A percentile compares a stretch with the other conserved stretches of the same genome.
phyloP scores from a whole-genome alignment of 2,888 invertebrate genomes.

The Blera fallax region DNA sequence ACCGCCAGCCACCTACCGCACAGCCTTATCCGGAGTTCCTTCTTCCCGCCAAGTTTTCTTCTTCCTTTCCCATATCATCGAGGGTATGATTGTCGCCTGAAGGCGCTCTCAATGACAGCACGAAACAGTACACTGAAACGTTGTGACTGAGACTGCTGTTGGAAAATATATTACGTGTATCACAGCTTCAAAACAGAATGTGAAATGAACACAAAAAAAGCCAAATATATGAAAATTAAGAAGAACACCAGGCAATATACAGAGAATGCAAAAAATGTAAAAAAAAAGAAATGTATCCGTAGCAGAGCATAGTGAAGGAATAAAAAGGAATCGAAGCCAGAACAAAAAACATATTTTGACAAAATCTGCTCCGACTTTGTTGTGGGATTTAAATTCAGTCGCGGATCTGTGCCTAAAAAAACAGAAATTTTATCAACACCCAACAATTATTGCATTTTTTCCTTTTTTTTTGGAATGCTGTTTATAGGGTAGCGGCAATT shows the following conservation, averaged over 20 bases:
- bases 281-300: no score
- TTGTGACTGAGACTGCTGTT: constrained; percentile 39
- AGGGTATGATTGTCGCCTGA: constrained; percentile 55
- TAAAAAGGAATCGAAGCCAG: background rate
- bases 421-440: background rate
- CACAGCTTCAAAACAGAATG: constrained; percentile 25
- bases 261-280: constrained; percentile 16
- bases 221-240: background rate
- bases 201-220: constrained; percentile 6
- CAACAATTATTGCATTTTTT: background rate
- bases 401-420: background rate
- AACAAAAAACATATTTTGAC: background rate
- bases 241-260: background rate
- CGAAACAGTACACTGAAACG: constrained; percentile 26
- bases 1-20: constrained; percentile 48
- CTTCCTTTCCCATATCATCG: constrained; percentile 1
- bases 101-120: constrained; percentile 60
- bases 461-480: background rate
- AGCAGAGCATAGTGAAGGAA: background rate
- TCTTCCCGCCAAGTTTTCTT: constrained; percentile 14
- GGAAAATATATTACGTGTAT: constrained; percentile 10
- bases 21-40: constrained; percentile 12
- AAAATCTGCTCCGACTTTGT: constrained; percentile 10
- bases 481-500: background rate
- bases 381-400: background rate